Conservation (phyloP, 2,113 vertebrate genomes). For the Centropus bengalensis region DNA sequence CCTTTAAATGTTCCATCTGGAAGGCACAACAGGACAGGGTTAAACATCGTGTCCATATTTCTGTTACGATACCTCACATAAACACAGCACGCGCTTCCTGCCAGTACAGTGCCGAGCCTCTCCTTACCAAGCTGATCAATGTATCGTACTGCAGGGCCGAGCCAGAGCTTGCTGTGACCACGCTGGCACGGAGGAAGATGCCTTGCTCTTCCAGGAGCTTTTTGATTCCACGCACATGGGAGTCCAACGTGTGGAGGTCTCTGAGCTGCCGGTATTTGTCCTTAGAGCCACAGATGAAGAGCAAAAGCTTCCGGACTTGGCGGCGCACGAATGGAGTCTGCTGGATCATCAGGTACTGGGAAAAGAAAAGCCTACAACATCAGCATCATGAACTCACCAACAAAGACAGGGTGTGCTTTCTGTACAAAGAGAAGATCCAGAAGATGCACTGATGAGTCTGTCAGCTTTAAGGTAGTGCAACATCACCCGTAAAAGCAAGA, state of each 20-base stretch:
- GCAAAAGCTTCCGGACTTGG: constrained; percentile 94
- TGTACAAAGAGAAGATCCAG: background rate
- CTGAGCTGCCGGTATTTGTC: constrained; percentile 97
- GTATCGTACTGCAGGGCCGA: constrained; percentile 97
- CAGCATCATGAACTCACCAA: background rate
- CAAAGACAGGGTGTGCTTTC: rapidly evolving
- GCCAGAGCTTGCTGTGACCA: constrained; percentile 94
- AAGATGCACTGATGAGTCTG: background rate
- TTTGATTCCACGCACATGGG: constrained; percentile 93
- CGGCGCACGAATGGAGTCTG: constrained; percentile 96
- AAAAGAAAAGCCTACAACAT: background rate
- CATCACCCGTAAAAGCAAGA: background rate
- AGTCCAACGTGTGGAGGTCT: constrained; percentile 95
- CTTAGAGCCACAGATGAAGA: constrained; percentile 98
- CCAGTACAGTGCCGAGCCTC: rapidly evolving
- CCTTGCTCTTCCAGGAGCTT: constrained; percentile 97
- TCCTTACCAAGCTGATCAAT: constrained; percentile 91
- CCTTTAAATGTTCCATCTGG: constrained; percentile 98
- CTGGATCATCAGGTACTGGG: constrained; percentile 98
- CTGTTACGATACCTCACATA: rapidly evolving
- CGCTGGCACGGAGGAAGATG: constrained; percentile 91
- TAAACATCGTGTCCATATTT: background rate
- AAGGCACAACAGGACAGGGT: background rate
- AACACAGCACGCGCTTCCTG: background rate
- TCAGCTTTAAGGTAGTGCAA: background rate